Evolutionary conservation across 2,888 invertebrate species (phyloP), one percentile per base, ranked within the genome.

Genomic region (Microplitis deprimator): DNA sequence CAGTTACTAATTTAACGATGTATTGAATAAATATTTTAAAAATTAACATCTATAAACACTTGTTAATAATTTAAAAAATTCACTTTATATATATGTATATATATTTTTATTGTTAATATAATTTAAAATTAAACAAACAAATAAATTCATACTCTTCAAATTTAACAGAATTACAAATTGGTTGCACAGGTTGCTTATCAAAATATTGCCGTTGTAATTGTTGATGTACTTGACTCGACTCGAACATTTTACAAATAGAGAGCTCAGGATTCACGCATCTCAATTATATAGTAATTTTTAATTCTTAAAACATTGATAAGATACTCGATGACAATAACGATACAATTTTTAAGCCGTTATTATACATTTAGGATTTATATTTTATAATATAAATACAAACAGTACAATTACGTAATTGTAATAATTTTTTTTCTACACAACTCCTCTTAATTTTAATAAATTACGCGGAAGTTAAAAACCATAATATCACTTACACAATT

Each of bases 231-330:
- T 85, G 86, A 80, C 83, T 84, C 29, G 65, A 20, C 85, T 88
- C 86, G 83, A 84, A 85, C 88, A 88, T 87, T 83, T 84, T 85
- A 83, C 85, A 82, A 79, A 78, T 85, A 85, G 86, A 84, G 81
- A 82, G 81, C 79, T 78, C 13, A 77, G 77, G 81, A 80, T 81
- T 77, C 76, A 78, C 79, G 81, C 79, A 76, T 77, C 79, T 77
- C 82, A 85, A 87, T 86, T 68, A 85, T 84, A 86, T 79, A 82
- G 78, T 79, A 83, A 85, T 84, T 82, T 83, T 84, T 80, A 82
- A 82, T 83, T 79, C 71, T 68, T 61, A 70, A 29, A 61, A 29
- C 16, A 68, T 68, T 59, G 77, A 77, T 73, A 77, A 77, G 77
- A 72, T 68, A 72, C 68, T 59, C 50, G 29, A 62, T 62, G 62